A percentile compares a stretch with the other conserved stretches of the same genome.
Evolutionary conservation across 2,888 invertebrate genomes (phyloP).

Genomic region (Apoda limacodes): DNA sequence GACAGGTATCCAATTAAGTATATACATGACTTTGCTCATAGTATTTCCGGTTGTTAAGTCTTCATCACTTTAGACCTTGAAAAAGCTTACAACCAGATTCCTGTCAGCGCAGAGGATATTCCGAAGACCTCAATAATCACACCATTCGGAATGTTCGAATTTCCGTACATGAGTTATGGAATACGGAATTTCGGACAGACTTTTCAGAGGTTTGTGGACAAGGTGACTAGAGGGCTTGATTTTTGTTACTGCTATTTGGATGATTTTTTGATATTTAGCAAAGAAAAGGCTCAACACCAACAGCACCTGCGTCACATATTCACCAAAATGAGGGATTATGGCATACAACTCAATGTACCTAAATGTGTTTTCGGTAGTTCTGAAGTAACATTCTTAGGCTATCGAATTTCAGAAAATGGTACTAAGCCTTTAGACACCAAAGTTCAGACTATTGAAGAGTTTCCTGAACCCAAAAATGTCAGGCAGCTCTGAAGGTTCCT

Average conservation of each 20-base stretch:
- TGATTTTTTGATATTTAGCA: too few species aligned
- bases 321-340: slow-evolving; percentile 17
- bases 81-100: slow-evolving; percentile 23
- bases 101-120: slow-evolving; percentile 5
- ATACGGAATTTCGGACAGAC: slow-evolving; percentile 30
- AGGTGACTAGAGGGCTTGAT: too few species aligned
- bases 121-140: slow-evolving; percentile 24
- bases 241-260: too few species aligned
- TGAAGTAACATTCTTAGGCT: slow-evolving; percentile 18
- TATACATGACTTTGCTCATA: slow-evolving; percentile 29
- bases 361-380: slow-evolving; percentile 7
- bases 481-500: slow-evolving; percentile 20
- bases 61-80: slow-evolving; percentile 30
- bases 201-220: slow-evolving; percentile 11
- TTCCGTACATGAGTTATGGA: slow-evolving; percentile 27
- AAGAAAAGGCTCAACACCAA: slow-evolving; percentile 5
- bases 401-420: slow-evolving; percentile 19
- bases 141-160: slow-evolving; percentile 28
- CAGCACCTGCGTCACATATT: slow-evolving; percentile 14
- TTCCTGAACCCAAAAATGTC: slow-evolving; percentile 18
- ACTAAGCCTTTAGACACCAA: slow-evolving; percentile 27
- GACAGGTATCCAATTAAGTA: slow-evolving; percentile 29
- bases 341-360: slow-evolving; percentile 20
- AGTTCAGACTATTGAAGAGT: slow-evolving; percentile 22
- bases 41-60: slow-evolving; percentile 21